Evolutionary conservation across 2,888 invertebrate species (phyloP).

Genomic region (Chouioia cunea): DNA sequence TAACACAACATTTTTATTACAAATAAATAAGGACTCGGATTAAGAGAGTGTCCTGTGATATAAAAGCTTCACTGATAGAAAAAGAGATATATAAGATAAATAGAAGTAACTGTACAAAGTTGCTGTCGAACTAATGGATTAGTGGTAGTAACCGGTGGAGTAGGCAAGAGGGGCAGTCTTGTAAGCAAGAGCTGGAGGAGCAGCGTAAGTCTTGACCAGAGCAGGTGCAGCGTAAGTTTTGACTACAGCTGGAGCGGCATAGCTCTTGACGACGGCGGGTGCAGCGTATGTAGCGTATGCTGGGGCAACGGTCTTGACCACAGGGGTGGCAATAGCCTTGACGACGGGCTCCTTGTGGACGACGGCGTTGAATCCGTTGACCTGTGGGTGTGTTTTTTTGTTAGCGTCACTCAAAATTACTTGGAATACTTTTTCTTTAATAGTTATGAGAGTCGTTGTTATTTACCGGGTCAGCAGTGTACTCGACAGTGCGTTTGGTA

Average conservation of each 20-base stretch:
- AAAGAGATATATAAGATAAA: too few relatives aligned
- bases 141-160: constrained; percentile 8
- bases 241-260: neutral
- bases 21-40: too few relatives aligned
- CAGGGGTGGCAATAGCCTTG: constrained; percentile 67
- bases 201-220: constrained; percentile 5
- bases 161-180: neutral
- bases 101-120: too few relatives aligned
- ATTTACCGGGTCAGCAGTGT: constrained; percentile 52
- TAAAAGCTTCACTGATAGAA: too few relatives aligned
- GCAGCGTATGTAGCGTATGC: constrained; percentile 1
- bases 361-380: constrained; percentile 58
- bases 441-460: too few relatives aligned
- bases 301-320: constrained; percentile 57
- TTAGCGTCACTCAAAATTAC: too few relatives aligned
- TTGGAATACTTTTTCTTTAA: too few relatives aligned
- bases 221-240: constrained; percentile 8
- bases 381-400: too few relatives aligned
- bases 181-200: constrained; percentile 3
- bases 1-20: too few relatives aligned
- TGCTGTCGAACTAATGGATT: neutral
- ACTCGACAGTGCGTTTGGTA: constrained; percentile 54
- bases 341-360: constrained; percentile 57
- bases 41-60: too few relatives aligned
- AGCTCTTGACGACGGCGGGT: neutral